Evolutionary conservation across 2,797 vertebrate species (phyloP), one percentile per base, ranked within the genome.

Genomic region (Valencia hispanica): DNA sequence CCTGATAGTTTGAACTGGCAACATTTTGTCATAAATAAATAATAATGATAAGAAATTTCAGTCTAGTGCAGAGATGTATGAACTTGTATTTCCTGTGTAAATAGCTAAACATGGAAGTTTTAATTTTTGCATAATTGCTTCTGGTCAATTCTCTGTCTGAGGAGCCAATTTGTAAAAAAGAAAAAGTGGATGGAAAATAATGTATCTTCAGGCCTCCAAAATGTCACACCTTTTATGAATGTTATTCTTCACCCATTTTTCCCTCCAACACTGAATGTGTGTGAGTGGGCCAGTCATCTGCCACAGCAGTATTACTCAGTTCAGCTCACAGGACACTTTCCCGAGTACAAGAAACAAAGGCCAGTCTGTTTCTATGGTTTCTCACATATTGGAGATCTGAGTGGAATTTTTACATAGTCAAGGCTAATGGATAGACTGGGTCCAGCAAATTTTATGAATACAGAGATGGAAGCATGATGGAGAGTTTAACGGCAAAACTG

Each of bases 311-410:
- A 90, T 92, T 91, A 90, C 89, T 91, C 89, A 89, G 90, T 92
- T 86, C 90, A 81, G 88, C 87, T 88, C 87, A 80, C 90, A 89
- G 84, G 90, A 92, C 91, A 90, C 89, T 94, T 93, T 93, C 82
- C 87, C 79, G 71, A 85, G 86, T 91, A 77, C 55, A 27, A 88
- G 84, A 89, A 94, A 95, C 93, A 95, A 94, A 94, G 89, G 84
- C 86, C 79, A 75, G 88, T 82, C 90, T 94, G 94, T 94, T 92
- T 94, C 90, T 91, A 92, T 92, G 92, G 91, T 94, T 94, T 95
- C 91, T 87, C 91, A 89, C 88, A 82, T 89, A 88, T 89, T 91
- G 89, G 82, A 89, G 86, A 91, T 90, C 82, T 84, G 79, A 91
- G 81, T 87, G 88, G 87, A 92, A 88, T 91, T 91, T 68, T 87